Percentiles rank a stretch among this genome's conserved stretches.
phyloP scores from a whole-genome alignment of 2,113 vertebrate genomes.

The Nerophis lumbriciformis region DNA sequence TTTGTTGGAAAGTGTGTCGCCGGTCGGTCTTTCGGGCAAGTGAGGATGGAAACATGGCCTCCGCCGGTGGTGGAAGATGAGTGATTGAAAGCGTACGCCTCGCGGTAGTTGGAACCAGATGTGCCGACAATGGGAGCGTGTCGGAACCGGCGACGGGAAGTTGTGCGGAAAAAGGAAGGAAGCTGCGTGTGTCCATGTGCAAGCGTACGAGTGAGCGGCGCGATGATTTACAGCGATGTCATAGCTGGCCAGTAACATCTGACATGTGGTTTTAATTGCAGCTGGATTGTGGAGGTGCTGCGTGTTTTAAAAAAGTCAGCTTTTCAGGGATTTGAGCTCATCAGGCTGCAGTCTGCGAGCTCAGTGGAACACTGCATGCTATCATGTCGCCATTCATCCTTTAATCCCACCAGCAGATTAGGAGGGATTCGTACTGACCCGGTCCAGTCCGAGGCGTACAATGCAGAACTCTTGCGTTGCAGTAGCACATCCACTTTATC shows the following conservation, averaged over 20 bases:
- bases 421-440: not conserved
- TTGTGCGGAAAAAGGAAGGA: constrained; percentile 7
- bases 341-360: not conserved
- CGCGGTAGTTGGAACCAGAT: not conserved
- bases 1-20: constrained; percentile 41
- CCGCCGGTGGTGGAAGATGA: not conserved
- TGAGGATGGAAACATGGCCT: not conserved
- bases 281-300: constrained; percentile 7
- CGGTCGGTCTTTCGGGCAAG: too few relatives aligned
- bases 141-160: constrained; percentile 1
- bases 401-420: not conserved
- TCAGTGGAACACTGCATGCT: not conserved
- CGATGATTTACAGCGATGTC: constrained; percentile 72
- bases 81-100: not conserved
- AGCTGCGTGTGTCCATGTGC: constrained; percentile 20
- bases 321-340: constrained; percentile 15
- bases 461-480: not conserved
- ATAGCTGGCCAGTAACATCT: constrained; percentile 58
- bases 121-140: not conserved
- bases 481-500: constrained; percentile 8
- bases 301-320: not conserved
- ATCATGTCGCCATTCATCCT: constrained; percentile 10
- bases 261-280: constrained; percentile 82
- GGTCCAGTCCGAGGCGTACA: not conserved
- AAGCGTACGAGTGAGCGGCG: constrained; percentile 45